Evolutionary conservation across 2,113 vertebrate species (phyloP), one percentile per base, ranked within the genome.

Genomic region (Polyodon spathula): DNA sequence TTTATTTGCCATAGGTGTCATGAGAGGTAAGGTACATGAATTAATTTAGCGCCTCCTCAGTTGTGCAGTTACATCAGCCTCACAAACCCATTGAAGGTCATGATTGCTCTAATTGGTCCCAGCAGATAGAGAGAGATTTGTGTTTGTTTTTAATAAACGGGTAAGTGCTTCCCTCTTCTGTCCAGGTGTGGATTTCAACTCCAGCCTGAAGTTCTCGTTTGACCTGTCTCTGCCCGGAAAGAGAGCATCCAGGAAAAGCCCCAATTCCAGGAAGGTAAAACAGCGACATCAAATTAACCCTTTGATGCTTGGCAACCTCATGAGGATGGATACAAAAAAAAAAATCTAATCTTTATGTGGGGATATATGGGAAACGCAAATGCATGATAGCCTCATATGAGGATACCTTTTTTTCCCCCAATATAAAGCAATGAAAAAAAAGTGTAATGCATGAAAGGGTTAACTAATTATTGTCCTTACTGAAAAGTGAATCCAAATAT

Each of bases 181-280:
- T n/a, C 63, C 72, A 93, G 88, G 84, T 73, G 81, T 91, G 67
- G 89, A 92, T 79, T 92, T 94, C 73, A 90, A 93, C 71, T 85
- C 78, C 41, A 81, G 77, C 73, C 81, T 96, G 73, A 96, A 93
- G 79, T 93, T 93, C 73, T 91, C 91, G 6, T 94, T 93, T 72
- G 88, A 93, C 63, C 78, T 97, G 57, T 90, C 90, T 60, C 76
- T 95, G 41, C 86, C 89, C 59, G 92, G 89, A 54, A 97, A 94
- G 82, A 92, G 85, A 78, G 71, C 75, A 0, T 91, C 93, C 48
- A 81, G 89, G 67, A 93, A 93, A 79, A 85, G 78, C 74, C 89
- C 84, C 65, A 91, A 83, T 71, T 75, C 88, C 17, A 76, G 86
- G 73, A 93, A 97, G 85, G 95, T 97, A 75, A 68, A n/a, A n/a